Percentiles rank a stretch among this genome's conserved stretches.
Evolutionary conservation across 2,797 vertebrate genomes (phyloP).

Genomic region (Philypnodon macrostomus): DNA sequence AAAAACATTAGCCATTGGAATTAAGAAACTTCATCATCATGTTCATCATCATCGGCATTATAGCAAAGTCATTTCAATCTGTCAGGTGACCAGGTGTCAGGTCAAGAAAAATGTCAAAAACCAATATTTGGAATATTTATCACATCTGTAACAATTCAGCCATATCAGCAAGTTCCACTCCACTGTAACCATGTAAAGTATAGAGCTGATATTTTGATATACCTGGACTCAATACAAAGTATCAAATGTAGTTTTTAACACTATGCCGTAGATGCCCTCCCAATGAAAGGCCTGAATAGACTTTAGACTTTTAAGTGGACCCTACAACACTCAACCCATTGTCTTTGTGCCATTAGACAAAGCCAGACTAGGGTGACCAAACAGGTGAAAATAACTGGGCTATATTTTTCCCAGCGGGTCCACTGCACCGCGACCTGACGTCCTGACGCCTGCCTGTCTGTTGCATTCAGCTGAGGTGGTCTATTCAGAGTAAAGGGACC

Average conservation of each 20-base stretch:
- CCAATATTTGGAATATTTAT: too few relatives aligned
- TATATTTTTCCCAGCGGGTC: constrained; percentile 51
- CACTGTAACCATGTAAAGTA: neutral
- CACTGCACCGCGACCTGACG: constrained; percentile 64
- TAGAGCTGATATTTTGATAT: neutral
- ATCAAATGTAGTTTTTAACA: constrained; percentile 18
- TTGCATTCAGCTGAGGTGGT: constrained; percentile 76
- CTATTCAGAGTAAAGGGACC: constrained; percentile 73
- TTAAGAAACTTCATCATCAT: too few relatives aligned
- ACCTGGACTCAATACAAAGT: neutral
- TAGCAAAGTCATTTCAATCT: too few relatives aligned
- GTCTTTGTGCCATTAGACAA: constrained; percentile 59
- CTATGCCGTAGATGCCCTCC: too few relatives aligned
- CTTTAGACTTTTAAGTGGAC: constrained; percentile 34
- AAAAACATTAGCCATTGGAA: neutral
- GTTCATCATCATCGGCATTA: too few relatives aligned
- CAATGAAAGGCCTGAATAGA: constrained; percentile 28
- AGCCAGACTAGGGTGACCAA: constrained; percentile 49
- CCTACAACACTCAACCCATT: constrained; percentile 52
- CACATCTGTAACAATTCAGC: too few relatives aligned
- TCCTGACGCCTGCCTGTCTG: constrained; percentile 78
- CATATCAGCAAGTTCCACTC: neutral
- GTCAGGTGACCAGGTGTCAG: too few relatives aligned
- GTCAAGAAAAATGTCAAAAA: too few relatives aligned
- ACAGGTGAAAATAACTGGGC: constrained; percentile 75